A percentile compares a stretch with the other conserved stretches of the same genome.
These are phyloP conservation scores for Belgica antarctica DNA, from an alignment of 2,888 invertebrate species.

Conservation along the genomic window DNA sequence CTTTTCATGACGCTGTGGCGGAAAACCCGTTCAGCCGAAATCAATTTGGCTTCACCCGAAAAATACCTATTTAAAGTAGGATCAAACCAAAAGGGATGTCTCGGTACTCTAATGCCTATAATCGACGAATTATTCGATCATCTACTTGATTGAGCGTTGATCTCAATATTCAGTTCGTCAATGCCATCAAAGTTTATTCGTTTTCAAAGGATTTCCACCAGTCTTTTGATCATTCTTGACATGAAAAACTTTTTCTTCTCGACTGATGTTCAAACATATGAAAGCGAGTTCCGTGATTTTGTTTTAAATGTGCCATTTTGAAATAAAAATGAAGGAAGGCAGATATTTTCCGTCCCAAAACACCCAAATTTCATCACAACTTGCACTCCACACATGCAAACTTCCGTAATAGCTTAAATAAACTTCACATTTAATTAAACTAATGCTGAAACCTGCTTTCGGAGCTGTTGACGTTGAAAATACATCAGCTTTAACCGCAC, in stretches of 20 bases:
- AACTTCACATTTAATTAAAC: constrained; percentile 20
- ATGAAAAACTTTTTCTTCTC: too few species aligned
- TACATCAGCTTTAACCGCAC: constrained; percentile 23
- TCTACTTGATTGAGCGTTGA: background rate
- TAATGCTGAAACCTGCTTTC: too few species aligned
- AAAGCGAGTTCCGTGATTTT: too few species aligned
- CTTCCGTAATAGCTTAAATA: constrained; percentile 24
- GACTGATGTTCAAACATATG: too few species aligned
- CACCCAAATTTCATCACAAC: too few species aligned
- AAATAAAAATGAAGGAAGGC: too few species aligned
- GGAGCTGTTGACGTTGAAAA: too few species aligned
- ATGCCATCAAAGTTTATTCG: background rate
- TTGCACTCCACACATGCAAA: background rate
- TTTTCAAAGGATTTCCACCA: background rate
- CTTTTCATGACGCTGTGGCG: constrained; percentile 3
- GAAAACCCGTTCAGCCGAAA: background rate
- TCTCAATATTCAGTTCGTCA: background rate
- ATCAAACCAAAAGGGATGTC: too few species aligned
- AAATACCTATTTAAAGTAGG: too few species aligned
- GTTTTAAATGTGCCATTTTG: too few species aligned
- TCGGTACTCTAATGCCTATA: background rate
- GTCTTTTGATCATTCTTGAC: background rate
- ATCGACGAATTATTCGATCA: background rate
- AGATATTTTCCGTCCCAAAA: too few species aligned
- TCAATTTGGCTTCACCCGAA: too few species aligned